phyloP scores from a whole-genome alignment of 23 tunicate species.

The Pegea sp. region DNA sequence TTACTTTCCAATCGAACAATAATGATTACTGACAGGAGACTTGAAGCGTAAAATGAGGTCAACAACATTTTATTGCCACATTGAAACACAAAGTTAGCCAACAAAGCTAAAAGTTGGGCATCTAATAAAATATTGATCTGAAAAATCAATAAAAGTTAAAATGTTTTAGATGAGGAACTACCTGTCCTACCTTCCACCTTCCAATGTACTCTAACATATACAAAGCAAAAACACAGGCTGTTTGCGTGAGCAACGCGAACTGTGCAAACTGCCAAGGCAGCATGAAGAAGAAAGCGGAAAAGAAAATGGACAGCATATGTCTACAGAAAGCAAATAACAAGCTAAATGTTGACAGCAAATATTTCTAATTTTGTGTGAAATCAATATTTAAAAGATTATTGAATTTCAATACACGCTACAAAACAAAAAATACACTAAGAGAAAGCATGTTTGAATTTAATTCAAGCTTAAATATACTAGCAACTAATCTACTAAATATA shows the following conservation, averaged over 20 bases:
- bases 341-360: no score
- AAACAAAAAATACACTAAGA: not conserved
- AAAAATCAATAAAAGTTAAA: slow-evolving; percentile 1
- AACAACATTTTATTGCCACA: slow-evolving; percentile 96
- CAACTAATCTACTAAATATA: no score
- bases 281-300: slow-evolving; percentile 92
- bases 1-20: slow-evolving; percentile 38
- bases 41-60: slow-evolving; percentile 96
- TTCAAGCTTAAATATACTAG: no score
- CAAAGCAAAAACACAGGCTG: slow-evolving; percentile 81
- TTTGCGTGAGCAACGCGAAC: slow-evolving; percentile 95
- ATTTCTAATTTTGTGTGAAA: no score
- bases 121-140: slow-evolving; percentile 73
- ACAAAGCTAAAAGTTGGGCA: slow-evolving; percentile 72
- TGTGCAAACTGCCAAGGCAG: slow-evolving; percentile 99
- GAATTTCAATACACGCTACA: no score
- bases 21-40: slow-evolving; percentile 29
- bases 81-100: slow-evolving; percentile 80
- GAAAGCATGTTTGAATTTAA: no score
- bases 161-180: not conserved
- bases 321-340: no score
- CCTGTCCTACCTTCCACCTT: slow-evolving; percentile 42
- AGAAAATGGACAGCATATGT: slow-evolving; percentile 39
- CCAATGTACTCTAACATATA: slow-evolving; percentile 94
- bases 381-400: no score